phyloP scores from a whole-genome alignment of 1,140 invertebrate genomes.

The honey bee (Apis mellifera) region DNA sequence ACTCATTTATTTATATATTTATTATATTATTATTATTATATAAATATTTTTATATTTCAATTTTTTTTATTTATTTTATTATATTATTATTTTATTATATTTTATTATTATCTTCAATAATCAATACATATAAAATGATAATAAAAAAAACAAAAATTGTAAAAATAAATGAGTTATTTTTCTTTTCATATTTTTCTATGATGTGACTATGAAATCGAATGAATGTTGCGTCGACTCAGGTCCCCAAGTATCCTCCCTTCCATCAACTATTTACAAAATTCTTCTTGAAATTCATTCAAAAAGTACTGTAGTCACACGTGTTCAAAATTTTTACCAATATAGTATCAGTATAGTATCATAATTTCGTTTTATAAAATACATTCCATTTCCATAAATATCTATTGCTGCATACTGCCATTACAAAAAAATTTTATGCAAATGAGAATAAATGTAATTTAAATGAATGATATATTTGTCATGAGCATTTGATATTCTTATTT shows the following conservation, averaged over 20 bases:
- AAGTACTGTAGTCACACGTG: slow-evolving; percentile 48
- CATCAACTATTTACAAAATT: slow-evolving; percentile 68
- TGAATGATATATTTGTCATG: not conserved
- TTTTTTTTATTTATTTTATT: not conserved
- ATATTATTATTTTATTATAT: not conserved
- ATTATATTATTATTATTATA: not conserved
- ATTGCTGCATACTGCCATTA: slow-evolving; percentile 44
- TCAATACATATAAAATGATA: not conserved
- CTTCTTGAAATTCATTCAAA: slow-evolving; percentile 46
- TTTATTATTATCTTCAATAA: not conserved
- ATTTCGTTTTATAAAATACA: slow-evolving; percentile 21
- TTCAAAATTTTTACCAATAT: slow-evolving; percentile 27
- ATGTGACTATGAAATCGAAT: slow-evolving; percentile 48
- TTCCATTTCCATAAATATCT: slow-evolving; percentile 9
- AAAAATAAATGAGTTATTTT: not conserved
- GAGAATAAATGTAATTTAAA: slow-evolving; percentile 11
- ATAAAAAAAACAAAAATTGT: not conserved
- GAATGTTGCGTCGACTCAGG: slow-evolving; percentile 65
- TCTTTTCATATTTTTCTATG: slow-evolving; percentile 18
- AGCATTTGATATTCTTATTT: not conserved
- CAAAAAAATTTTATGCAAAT: slow-evolving; percentile 7
- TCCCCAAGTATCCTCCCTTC: slow-evolving; percentile 66
- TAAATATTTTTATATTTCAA: not conserved
- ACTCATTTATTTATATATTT: too few relatives aligned
- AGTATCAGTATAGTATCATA: slow-evolving; percentile 13